Evolutionary conservation across 92 coral and sea anemone species (phyloP).

Genomic region (Palythoa caribaeorum): DNA sequence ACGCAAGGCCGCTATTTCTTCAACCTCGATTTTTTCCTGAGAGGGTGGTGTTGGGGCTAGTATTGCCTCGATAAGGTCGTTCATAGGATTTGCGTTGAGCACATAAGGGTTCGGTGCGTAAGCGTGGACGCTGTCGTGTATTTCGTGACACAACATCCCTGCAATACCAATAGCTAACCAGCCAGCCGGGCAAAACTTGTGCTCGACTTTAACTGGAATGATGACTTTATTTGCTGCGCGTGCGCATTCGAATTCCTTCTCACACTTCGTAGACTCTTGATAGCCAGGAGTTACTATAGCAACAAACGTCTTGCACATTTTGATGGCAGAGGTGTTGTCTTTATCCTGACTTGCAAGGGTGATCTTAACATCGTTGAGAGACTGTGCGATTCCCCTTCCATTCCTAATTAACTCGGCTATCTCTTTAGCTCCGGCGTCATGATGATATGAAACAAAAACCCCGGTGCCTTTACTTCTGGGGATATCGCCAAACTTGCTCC

Average conservation of each 20-base stretch:
- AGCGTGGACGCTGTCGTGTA: conserved; percentile 30
- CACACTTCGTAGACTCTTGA: conserved; percentile 62
- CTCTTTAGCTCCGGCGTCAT: conserved; percentile 33
- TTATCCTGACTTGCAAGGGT: conserved; percentile 23
- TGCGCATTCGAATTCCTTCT: conserved; percentile 76
- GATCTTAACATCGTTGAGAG: conserved; percentile 17
- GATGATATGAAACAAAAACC: conserved; percentile 33
- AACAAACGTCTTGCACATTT: conserved; percentile 43
- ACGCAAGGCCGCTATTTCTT: conserved; percentile 25
- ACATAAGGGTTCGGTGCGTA: conserved; percentile 30
- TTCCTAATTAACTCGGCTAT: conserved; percentile 17
- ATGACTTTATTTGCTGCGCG: conserved; percentile 67
- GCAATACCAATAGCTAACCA: conserved; percentile 38
- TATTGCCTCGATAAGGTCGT: conserved; percentile 38
- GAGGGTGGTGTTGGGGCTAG: conserved; percentile 35
- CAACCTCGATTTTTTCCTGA: conserved; percentile 25
- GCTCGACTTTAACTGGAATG: conserved; percentile 28
- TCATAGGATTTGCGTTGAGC: conserved; percentile 35
- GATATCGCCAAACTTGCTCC: conserved; percentile 38
- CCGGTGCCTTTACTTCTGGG: not conserved
- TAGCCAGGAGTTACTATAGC: conserved; percentile 72
- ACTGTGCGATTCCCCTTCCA: conserved; percentile 33
- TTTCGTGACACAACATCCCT: conserved; percentile 37
- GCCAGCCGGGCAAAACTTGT: conserved; percentile 35
- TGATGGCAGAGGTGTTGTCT: conserved; percentile 28